phyloP scores from a whole-genome alignment of 2,888 invertebrate genomes.

The Pachliopta kotzebuea region DNA sequence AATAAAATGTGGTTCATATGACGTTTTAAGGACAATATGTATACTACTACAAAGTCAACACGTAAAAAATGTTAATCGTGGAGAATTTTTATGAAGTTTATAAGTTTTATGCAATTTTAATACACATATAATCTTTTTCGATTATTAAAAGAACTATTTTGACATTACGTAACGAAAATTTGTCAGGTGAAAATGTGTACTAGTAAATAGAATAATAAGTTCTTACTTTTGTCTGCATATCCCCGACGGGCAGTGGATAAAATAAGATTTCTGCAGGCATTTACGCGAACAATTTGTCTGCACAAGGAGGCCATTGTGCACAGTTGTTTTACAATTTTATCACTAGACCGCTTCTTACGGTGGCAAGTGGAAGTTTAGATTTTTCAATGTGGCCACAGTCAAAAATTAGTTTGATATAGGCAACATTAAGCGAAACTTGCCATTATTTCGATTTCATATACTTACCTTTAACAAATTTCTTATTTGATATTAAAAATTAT shows the following conservation, averaged over 20 bases:
- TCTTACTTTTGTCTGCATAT: conserved; percentile 84
- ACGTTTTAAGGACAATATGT: conserved; percentile 10
- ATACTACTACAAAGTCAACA: conserved; percentile 7
- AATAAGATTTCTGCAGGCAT: conserved; percentile 83
- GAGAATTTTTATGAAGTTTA: background rate
- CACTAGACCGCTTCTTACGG: conserved; percentile 74
- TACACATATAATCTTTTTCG: conserved; percentile 1
- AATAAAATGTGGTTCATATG: conserved; percentile 44
- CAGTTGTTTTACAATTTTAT: conserved; percentile 41
- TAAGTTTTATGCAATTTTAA: background rate
- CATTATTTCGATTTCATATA: background rate
- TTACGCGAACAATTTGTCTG: conserved; percentile 84
- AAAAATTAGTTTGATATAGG: background rate
- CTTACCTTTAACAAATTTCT: too few species aligned
- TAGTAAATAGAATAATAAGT: conserved; percentile 36
- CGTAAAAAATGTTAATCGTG: background rate
- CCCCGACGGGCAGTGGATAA: conserved; percentile 82
- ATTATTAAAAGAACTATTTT: conserved; percentile 40
- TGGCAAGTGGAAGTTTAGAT: conserved; percentile 55
- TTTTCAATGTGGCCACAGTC: conserved; percentile 23
- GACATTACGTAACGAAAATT: conserved; percentile 77
- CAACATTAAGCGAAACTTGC: background rate
- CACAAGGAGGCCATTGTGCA: conserved; percentile 88
- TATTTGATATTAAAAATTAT: too few species aligned
- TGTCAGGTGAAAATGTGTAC: conserved; percentile 53